These are phyloP conservation scores for Arremon brunneinucha DNA, from an alignment of 2,797 vertebrate genomes.

Conservation along the genomic window DNA sequence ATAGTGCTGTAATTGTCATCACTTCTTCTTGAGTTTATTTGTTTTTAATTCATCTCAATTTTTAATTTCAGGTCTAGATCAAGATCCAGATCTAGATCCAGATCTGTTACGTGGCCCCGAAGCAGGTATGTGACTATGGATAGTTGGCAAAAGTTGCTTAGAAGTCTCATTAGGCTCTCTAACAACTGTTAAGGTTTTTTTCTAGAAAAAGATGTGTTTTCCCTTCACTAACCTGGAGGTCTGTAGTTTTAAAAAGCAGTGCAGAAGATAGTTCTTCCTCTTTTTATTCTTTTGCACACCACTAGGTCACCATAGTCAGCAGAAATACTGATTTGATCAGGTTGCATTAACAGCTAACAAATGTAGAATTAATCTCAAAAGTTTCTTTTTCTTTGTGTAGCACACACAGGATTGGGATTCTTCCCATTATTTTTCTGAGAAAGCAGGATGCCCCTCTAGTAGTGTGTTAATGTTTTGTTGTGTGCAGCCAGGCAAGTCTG, in stretches of 20 bases:
- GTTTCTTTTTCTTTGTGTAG: background rate
- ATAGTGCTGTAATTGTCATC: background rate
- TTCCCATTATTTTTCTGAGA: background rate
- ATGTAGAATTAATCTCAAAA: background rate
- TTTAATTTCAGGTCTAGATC: slow-evolving; percentile 73
- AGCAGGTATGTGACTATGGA: slow-evolving; percentile 73
- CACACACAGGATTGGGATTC: background rate
- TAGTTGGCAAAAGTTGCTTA: background rate
- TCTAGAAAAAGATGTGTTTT: background rate
- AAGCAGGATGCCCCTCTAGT: background rate
- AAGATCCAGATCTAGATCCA: slow-evolving; percentile 81
- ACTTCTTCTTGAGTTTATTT: background rate
- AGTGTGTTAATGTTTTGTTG: background rate
- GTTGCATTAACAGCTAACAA: background rate
- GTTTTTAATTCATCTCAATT: background rate
- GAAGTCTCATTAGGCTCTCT: background rate
- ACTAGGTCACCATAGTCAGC: fast-evolving
- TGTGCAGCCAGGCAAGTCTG: background rate
- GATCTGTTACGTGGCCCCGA: slow-evolving; percentile 80
- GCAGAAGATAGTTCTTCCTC: background rate
- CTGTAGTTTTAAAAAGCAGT: background rate
- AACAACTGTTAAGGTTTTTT: background rate
- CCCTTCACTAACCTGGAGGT: fast-evolving
- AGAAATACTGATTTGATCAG: background rate
- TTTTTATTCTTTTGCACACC: background rate